A percentile compares a stretch with the other conserved stretches of the same genome.
Conservation (phyloP, 2,888 invertebrate species). For the Calameuta filiformis region DNA sequence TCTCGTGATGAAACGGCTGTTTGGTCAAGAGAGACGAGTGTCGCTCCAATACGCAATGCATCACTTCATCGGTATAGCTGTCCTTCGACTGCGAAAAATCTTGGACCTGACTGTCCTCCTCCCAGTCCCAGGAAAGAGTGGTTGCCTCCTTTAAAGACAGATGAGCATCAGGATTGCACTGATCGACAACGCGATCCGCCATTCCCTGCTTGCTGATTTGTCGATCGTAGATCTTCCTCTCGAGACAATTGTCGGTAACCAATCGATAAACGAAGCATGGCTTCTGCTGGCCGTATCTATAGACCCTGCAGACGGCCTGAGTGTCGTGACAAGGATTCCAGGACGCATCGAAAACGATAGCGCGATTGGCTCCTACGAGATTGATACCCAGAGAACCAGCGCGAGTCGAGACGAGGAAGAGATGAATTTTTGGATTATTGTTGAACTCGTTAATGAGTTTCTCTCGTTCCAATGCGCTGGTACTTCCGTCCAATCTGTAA, state of each 20-base stretch:
- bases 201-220: conserved; percentile 99
- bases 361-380: conserved; percentile 96
- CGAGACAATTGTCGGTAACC: conserved; percentile 96
- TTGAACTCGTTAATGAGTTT: conserved; percentile 97
- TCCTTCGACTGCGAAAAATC: conserved; percentile 79
- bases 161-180: conserved; percentile 96
- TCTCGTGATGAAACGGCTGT: conserved; percentile 96
- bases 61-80: conserved; percentile 83
- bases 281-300: conserved; percentile 91
- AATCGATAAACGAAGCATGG: conserved; percentile 96
- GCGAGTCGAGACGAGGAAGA: conserved; percentile 96
- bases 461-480: conserved; percentile 93
- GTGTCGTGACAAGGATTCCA: conserved; percentile 99
- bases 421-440: conserved; percentile 82
- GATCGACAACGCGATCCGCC: conserved; percentile 98
- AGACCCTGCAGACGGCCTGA: conserved; percentile 95
- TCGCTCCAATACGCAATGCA: conserved; percentile 74
- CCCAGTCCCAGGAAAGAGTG: conserved; percentile 90
- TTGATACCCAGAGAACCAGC: conserved; percentile 98
- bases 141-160: conserved; percentile 90
- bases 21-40: conserved; percentile 77
- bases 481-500: conserved; percentile 95
- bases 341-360: conserved; percentile 97
- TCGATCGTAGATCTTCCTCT: conserved; percentile 97
- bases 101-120: conserved; percentile 82